These are phyloP conservation scores for Oxyscelio sp. DNA, from an alignment of 2,888 invertebrate species.

Conservation along the genomic window DNA sequence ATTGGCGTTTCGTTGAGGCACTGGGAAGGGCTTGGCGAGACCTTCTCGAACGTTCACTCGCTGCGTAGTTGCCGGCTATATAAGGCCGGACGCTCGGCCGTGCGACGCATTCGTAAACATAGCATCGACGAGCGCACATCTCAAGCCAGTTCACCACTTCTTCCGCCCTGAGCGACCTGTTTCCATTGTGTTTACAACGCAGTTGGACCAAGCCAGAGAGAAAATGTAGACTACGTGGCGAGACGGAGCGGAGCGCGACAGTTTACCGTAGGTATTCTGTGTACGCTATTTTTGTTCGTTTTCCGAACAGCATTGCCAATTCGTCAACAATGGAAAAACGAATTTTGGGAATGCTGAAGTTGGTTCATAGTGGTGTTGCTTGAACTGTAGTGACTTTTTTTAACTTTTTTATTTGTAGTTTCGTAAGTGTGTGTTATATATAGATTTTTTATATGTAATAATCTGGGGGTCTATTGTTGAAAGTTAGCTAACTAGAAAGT, in stretches of 20 bases:
- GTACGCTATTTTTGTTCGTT: background rate
- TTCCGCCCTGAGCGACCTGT: slow-evolving; percentile 65
- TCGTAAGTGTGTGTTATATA: too few relatives aligned
- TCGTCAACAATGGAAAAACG: too few relatives aligned
- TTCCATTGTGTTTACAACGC: slow-evolving; percentile 79
- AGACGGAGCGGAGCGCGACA: slow-evolving; percentile 85
- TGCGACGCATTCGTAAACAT: slow-evolving; percentile 85
- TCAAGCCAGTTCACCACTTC: slow-evolving; percentile 61
- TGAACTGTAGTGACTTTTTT: too few relatives aligned
- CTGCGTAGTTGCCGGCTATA: slow-evolving; percentile 84
- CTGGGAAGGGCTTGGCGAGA: slow-evolving; percentile 56
- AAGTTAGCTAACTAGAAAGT: too few relatives aligned
- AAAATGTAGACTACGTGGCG: slow-evolving; percentile 86
- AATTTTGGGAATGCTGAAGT: too few relatives aligned
- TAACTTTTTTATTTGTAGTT: too few relatives aligned
- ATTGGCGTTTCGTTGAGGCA: background rate
- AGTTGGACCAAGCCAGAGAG: slow-evolving; percentile 78
- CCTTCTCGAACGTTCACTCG: slow-evolving; percentile 80
- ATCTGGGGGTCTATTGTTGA: too few relatives aligned
- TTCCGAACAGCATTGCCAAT: background rate
- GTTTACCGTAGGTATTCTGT: slow-evolving; percentile 84
- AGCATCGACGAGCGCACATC: slow-evolving; percentile 81
- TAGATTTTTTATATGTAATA: too few relatives aligned
- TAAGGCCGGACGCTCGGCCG: slow-evolving; percentile 78
- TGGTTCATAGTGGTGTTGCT: too few relatives aligned